Evolutionary conservation across 1,140 invertebrate genomes (phyloP).

Genomic region (Schlechtendalia chinensis): DNA sequence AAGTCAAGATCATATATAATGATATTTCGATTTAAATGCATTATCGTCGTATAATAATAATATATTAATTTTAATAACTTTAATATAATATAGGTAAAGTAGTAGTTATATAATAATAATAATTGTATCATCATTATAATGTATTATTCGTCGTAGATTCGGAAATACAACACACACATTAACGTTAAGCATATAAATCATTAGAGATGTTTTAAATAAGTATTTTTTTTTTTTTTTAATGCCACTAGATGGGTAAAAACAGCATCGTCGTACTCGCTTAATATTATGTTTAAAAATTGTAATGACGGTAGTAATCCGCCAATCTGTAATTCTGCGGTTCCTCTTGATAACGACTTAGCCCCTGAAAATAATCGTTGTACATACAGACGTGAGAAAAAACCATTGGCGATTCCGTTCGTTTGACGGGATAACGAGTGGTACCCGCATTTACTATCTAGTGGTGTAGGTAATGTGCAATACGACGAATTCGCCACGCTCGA

Average conservation of each 20-base stretch:
- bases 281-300: slow-evolving; percentile 36
- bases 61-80: slow-evolving; percentile 23
- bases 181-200: slow-evolving; percentile 6
- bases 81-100: slow-evolving; percentile 5
- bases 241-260: slow-evolving; percentile 23
- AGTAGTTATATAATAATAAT: slow-evolving; percentile 3
- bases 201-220: slow-evolving; percentile 11
- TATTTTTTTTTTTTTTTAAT: slow-evolving; percentile 38
- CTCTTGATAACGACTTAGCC: slow-evolving; percentile 29
- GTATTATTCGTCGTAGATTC: slow-evolving; percentile 7
- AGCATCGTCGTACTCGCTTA: slow-evolving; percentile 13
- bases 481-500: too few relatives aligned
- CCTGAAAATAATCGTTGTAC: slow-evolving; percentile 46
- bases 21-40: not conserved
- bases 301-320: slow-evolving; percentile 36
- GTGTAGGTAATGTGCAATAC: too few relatives aligned
- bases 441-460: too few relatives aligned
- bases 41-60: not conserved
- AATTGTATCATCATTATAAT: not conserved
- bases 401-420: too few relatives aligned
- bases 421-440: too few relatives aligned
- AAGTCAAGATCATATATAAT: not conserved
- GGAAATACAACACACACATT: not conserved
- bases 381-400: not conserved
- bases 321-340: slow-evolving; percentile 42